Evolutionary conservation across 2,113 vertebrate genomes (phyloP).

Genomic region (Murina feae): DNA sequence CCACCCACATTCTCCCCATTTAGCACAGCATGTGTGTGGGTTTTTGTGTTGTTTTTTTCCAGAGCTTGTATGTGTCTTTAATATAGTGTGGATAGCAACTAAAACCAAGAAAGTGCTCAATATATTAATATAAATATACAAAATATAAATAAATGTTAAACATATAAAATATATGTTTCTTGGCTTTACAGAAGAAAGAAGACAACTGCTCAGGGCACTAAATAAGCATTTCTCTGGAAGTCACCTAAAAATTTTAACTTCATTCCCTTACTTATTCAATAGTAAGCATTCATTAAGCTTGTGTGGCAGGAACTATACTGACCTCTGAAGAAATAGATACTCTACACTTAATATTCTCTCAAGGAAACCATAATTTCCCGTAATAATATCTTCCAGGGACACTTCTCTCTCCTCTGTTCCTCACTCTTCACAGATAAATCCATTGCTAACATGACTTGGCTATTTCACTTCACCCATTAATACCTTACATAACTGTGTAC

Average conservation of each 20-base stretch:
- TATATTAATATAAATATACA: background rate
- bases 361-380: background rate
- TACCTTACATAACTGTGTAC: background rate
- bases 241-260: background rate
- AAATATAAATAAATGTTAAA: background rate
- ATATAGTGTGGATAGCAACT: background rate
- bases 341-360: background rate
- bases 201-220: background rate
- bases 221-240: slow-evolving; percentile 19
- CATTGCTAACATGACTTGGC: background rate
- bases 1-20: background rate
- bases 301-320: background rate
- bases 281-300: background rate
- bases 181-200: background rate
- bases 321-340: background rate
- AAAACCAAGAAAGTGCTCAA: background rate
- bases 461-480: background rate
- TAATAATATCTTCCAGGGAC: background rate
- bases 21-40: background rate
- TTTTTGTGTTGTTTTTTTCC: background rate
- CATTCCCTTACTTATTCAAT: background rate
- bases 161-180: background rate
- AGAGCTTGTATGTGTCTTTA: background rate
- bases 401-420: background rate
- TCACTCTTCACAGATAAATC: background rate